Base-by-base conservation (phyloP, 1,140 invertebrate genomes). In the Lepidurus arcticus region DNA sequence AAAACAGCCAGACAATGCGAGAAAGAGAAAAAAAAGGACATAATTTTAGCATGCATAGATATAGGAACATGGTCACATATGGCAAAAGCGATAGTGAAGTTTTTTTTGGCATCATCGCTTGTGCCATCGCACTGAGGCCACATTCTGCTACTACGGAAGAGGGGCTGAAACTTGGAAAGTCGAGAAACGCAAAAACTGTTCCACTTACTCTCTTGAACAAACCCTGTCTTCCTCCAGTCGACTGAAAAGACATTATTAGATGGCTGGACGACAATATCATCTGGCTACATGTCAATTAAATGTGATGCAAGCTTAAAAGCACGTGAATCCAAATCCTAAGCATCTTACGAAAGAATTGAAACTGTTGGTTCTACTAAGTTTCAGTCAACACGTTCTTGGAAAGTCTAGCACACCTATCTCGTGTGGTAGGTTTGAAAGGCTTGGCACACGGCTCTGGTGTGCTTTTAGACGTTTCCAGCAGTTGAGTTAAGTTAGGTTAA, bases 1-100 rank as follows among this genome's bases (percentile, higher is more conserved):
- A 75, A 45, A 42, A 76, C 76, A 77, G 76, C 47, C 80, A 81
- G 79, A 77, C 76, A 81, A 78, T 82, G 82, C 83, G 84, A 83
- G 84, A 84, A 87, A 83, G 81, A 82, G 78, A 83, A 81, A 83
- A 81, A 83, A 82, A 81, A 81, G 80, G n/a, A n/a, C n/a, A 76
- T 80, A 82, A 82, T 76, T 77, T 78, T 45, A 45, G 42, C 73
- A 78, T 76, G 78, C 79, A 80, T 75, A 76, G 44, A 77, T 21
- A 74, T 42, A 44, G 34, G 73, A 73, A 78, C 65, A 44, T 73
- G 65, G 44, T 45, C 77, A 78, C 65, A 45, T 7, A 45, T 73
- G 77, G 73, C 77, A 78, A 78, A 78, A 78, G 73, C 74, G 44
- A 78, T 42, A 78, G 26, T 26, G 26, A 44, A 26, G 44, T 13